Base-by-base conservation (phyloP, 2,797 vertebrate species). In the Momotus momota region DNA sequence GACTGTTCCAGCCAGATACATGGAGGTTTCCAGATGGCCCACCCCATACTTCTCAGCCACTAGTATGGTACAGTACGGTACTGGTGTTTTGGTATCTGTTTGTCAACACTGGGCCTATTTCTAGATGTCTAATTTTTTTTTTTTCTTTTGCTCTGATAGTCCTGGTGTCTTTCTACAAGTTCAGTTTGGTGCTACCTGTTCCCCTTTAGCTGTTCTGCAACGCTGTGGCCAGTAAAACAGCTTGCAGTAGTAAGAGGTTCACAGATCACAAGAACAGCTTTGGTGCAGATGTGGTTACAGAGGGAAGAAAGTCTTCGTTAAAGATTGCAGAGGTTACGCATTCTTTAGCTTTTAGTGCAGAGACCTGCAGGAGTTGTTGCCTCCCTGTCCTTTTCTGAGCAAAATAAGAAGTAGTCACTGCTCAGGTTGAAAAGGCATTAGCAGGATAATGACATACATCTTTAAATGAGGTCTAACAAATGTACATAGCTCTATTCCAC, bases 51-150 rank as follows among this genome's bases (percentile, higher is more conserved):
- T 95, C 90, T 95, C 95, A 94, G 9, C 93, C 93, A 91, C 80
- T 96, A 95, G 93, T 93, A 95, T 96, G 94, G 94, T 95, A 95
- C 79, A 95, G 94, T 93, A 93, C 95, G 90, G 82, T 94, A 94
- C 93, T 86, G 86, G 29, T 87, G 86, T 89, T 93, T 91, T 84
- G 60, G 25, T 95, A 92, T 90, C 75, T 93, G 40, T 95, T 87
- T 94, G 69, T 96, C 69, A 94, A 80, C 38, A 92, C 82, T 95
- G 91, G 95, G 87, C 87, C 95, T 57, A 70, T 84, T 96, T 90
- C 81, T 89, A 92, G 92, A 25, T 66, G 13, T 27, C 15, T 55
- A 13, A 5, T 35, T 7, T 35, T 35, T 7, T 43, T 46, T 79
- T 60, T 87, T 86, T 12, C 4, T 52, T 85, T 88, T 92, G 7